Evolutionary conservation across 2,888 invertebrate genomes (phyloP), one percentile per base, ranked within the genome.

Genomic region (Brachyopa scutellaris): DNA sequence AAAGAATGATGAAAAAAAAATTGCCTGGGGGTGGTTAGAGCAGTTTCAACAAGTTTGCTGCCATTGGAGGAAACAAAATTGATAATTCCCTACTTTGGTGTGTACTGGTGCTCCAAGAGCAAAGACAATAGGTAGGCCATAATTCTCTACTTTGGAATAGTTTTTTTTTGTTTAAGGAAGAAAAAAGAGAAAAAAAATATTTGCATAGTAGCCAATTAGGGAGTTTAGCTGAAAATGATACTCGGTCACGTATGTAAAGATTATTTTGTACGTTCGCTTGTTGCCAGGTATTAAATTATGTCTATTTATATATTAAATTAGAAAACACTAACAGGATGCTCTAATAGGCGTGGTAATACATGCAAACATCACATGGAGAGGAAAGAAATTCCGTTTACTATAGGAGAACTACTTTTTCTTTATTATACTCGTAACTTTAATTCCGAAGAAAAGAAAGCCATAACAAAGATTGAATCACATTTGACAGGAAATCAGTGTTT

Each of bases 241-340:
- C 79, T 83, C 84, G 69, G 80, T 84, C 85, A 70, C 84, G 17
- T 55, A 85, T 79, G 84, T 84, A 84, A 9, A 36, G 6, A 51
- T 31, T n/a, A n/a, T 8, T 9, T 51, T n/a, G n/a, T n/a, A 21
- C 51, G 15, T 29, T 29, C n/a, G 26, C 36, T 7, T 13, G 1
- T 19, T 29, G 31, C 15, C 7, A 26, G 11, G 42, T 23, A 21
- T 13, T 55, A 21, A 26, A 6, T 26, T n/a, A 13, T 26, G 11
- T 3, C 23, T 19, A 21, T 13, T 9, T 19, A 8, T 9, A 8
- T 19, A 42, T 21, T n/a, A 45, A 2, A 45, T 45, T 21, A 45
- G n/a, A 9, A 45, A 45, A 45, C 45, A 21, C n/a, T 21, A 45
- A 23, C 9, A 23, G 42, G 19, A 7, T 45, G 17, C 29, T 29